phyloP scores from a whole-genome alignment of 1,140 invertebrate species.

The Chrysoperla carnea region DNA sequence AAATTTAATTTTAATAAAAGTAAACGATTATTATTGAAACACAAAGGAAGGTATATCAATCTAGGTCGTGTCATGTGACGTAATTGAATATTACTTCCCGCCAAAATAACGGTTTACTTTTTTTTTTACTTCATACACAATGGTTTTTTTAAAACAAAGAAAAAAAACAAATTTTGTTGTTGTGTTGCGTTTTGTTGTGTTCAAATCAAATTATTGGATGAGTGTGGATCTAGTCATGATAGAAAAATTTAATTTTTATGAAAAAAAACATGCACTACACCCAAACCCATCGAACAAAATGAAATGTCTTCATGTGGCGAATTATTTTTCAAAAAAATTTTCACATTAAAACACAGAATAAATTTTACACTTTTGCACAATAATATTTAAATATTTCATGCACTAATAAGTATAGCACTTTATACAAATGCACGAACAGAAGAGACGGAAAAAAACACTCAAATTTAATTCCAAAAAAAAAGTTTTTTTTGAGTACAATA shows the following conservation, averaged over 20 bases:
- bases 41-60: too few relatives aligned
- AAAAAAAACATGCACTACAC: conserved; percentile 2
- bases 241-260: neutral
- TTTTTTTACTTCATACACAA: too few relatives aligned
- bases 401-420: neutral
- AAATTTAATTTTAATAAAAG: too few relatives aligned
- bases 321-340: neutral
- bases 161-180: too few relatives aligned
- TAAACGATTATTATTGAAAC: too few relatives aligned
- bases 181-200: neutral
- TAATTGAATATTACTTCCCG: too few relatives aligned
- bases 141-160: too few relatives aligned
- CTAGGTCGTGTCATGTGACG: too few relatives aligned
- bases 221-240: conserved; percentile 4
- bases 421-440: neutral
- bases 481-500: neutral
- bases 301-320: neutral
- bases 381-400: neutral
- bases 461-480: neutral
- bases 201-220: neutral
- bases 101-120: too few relatives aligned
- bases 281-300: conserved; percentile 1
- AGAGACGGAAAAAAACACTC: neutral
- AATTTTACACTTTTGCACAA: neutral
- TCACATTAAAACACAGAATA: neutral